These are phyloP conservation scores for Hydrotaea diabolus DNA, from an alignment of 2,888 invertebrate genomes.

Conservation along the genomic window DNA sequence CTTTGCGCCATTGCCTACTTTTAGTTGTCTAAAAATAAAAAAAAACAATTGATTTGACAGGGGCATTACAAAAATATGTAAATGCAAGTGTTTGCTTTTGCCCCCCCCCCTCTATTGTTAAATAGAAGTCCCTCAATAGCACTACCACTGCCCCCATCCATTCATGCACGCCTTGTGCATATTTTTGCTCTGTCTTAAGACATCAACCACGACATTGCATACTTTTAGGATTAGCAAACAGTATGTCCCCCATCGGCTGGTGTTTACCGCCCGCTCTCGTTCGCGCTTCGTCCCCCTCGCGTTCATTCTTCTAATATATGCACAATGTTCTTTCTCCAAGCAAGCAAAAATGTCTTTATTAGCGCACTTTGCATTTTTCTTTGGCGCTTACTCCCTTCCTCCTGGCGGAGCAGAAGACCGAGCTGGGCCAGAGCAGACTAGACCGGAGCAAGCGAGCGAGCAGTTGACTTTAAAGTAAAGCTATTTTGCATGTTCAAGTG, in stretches of 20 bases:
- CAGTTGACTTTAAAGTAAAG: constrained; percentile 37
- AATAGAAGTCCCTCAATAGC: too few relatives aligned
- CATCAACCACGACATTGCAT: constrained; percentile 19
- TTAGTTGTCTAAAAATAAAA: not conserved
- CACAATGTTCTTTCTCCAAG: constrained; percentile 11
- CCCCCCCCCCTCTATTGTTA: not conserved
- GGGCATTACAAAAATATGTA: not conserved
- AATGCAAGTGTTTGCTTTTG: not conserved
- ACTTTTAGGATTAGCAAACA: constrained; percentile 32
- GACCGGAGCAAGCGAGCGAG: too few relatives aligned
- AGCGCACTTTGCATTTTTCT: constrained; percentile 14
- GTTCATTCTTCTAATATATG: not conserved
- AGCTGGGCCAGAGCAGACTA: too few relatives aligned
- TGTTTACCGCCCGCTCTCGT: not conserved
- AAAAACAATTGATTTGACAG: not conserved
- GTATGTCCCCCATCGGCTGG: too few relatives aligned
- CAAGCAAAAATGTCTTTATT: constrained; percentile 22
- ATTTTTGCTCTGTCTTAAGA: constrained; percentile 16
- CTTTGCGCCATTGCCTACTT: too few relatives aligned
- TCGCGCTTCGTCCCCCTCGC: not conserved
- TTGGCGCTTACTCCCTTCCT: too few relatives aligned
- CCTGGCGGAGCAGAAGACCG: not conserved
- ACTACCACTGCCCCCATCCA: too few relatives aligned
- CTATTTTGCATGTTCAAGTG: constrained; percentile 51
- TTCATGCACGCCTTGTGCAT: not conserved